phyloP scores from a whole-genome alignment of 2,113 vertebrate species.

The Gadus chalcogrammus region DNA sequence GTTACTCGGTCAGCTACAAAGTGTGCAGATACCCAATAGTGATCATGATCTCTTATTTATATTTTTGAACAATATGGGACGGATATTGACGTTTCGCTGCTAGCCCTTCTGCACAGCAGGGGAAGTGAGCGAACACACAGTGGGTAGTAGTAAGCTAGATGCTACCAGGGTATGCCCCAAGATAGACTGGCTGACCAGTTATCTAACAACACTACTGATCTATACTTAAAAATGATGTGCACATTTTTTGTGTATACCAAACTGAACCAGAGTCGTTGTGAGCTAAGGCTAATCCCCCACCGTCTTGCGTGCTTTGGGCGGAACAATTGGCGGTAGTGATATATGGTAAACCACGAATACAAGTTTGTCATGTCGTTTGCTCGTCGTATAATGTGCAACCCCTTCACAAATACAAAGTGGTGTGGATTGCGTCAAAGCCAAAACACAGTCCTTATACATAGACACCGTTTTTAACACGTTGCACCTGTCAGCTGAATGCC shows the following conservation, averaged over 20 bases:
- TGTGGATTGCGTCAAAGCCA: not conserved
- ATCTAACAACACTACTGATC: not conserved
- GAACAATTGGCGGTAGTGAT: slow-evolving; percentile 52
- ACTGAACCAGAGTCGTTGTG: no score
- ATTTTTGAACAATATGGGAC: not conserved
- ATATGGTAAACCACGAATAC: not conserved
- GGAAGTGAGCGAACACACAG: no score
- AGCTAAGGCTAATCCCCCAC: no score
- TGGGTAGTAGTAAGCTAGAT: not conserved
- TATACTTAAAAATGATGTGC: no score
- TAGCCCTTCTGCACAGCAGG: no score
- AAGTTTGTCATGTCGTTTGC: not conserved
- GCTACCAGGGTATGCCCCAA: not conserved
- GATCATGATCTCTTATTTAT: not conserved
- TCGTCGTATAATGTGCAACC: not conserved
- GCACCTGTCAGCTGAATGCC: slow-evolving; percentile 58
- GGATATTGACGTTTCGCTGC: not conserved
- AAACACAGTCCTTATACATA: slow-evolving; percentile 12
- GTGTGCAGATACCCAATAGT: not conserved
- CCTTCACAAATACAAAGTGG: not conserved
- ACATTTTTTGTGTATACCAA: no score
- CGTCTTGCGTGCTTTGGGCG: slow-evolving; percentile 12
- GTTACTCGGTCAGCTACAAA: slow-evolving; percentile 1
- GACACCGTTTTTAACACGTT: slow-evolving; percentile 22
- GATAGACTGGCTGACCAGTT: not conserved